Conservation (phyloP, 2,888 invertebrate genomes). For the Phlogophora meticulosa region DNA sequence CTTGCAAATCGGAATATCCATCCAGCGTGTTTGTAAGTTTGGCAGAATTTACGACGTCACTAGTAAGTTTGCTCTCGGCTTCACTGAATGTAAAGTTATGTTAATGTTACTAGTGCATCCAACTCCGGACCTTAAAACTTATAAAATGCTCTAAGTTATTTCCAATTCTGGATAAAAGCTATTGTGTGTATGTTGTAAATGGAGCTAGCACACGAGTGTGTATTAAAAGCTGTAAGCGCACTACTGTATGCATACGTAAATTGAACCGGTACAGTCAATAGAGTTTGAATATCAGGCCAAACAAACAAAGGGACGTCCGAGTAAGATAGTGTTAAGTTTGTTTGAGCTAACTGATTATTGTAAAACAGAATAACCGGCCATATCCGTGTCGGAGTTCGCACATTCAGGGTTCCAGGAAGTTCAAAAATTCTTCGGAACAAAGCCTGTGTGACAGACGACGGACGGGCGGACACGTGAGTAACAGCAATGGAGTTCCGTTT, state of each 20-base stretch:
- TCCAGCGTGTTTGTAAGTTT: constrained; percentile 87
- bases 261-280: constrained; percentile 11
- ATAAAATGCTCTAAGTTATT: constrained; percentile 84
- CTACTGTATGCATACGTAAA: constrained; percentile 15
- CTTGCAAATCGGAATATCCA: constrained; percentile 85
- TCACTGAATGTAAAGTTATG: constrained; percentile 90
- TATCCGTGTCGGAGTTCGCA: too few relatives aligned
- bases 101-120: constrained; percentile 83
- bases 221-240: constrained; percentile 42
- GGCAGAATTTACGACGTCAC: constrained; percentile 87
- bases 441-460: too few relatives aligned
- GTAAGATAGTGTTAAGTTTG: constrained; percentile 1
- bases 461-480: too few relatives aligned
- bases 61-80: constrained; percentile 84
- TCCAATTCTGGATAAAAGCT: constrained; percentile 76
- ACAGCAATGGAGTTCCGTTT: too few relatives aligned
- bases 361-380: too few relatives aligned
- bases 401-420: too few relatives aligned
- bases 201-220: constrained; percentile 22
- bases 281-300: constrained; percentile 16
- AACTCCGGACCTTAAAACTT: constrained; percentile 86
- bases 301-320: constrained; percentile 7
- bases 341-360: constrained; percentile 20
- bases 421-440: too few relatives aligned
- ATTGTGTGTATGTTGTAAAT: constrained; percentile 62